phyloP scores from a whole-genome alignment of 1,140 invertebrate genomes.

The Achatina immaculata region DNA sequence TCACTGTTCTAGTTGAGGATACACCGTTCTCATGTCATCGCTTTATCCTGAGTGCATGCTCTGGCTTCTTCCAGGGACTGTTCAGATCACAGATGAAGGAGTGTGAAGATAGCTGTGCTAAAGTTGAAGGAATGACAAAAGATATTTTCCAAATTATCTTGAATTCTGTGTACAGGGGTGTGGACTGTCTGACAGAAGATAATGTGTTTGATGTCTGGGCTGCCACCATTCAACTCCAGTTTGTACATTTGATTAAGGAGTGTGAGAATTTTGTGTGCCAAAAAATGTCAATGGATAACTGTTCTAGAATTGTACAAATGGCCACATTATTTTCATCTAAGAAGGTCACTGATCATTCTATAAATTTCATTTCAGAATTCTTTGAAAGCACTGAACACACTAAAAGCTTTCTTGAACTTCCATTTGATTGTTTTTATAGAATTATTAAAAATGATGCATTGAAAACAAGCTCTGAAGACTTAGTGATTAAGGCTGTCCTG shows the following conservation, averaged over 20 bases:
- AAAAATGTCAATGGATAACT: background rate
- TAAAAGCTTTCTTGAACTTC: background rate
- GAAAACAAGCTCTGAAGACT: background rate
- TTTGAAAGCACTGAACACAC: background rate
- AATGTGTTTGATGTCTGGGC: background rate
- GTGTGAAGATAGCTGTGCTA: background rate
- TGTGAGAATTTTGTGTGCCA: background rate
- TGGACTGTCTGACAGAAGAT: slow-evolving; percentile 3
- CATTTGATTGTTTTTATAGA: background rate
- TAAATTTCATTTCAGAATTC: background rate
- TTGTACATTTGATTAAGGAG: background rate
- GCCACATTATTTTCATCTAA: background rate
- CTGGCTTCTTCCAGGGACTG: background rate
- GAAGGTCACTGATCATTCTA: background rate
- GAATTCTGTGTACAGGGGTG: background rate
- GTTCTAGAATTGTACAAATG: background rate
- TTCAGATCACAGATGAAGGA: slow-evolving; percentile 9
- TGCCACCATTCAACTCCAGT: background rate
- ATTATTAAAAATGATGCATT: background rate
- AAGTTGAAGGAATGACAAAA: background rate
- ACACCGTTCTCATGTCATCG: background rate
- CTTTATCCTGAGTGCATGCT: background rate
- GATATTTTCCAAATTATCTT: background rate
- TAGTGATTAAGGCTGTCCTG: background rate
- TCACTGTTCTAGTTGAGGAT: background rate